A percentile compares a stretch with the other conserved stretches of the same genome.
phyloP scores from a whole-genome alignment of 2,113 vertebrate genomes.

The Cyanoramphus novaezelandiae region DNA sequence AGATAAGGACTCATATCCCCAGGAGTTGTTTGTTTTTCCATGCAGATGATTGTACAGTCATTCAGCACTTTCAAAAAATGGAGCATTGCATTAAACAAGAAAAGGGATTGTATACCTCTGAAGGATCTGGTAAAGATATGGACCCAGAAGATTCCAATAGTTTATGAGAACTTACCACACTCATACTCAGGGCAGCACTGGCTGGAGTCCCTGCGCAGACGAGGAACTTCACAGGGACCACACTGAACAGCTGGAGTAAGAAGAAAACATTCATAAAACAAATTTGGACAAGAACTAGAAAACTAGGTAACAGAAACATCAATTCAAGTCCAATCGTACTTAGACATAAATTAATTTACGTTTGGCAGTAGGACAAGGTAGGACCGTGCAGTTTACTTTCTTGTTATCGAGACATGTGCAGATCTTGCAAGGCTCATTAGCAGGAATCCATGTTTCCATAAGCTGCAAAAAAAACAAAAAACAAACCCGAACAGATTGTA shows the following conservation, averaged over 20 bases:
- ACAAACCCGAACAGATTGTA: neutral
- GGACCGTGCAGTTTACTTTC: conserved; percentile 83
- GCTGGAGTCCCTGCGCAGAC: conserved; percentile 68
- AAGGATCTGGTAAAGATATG: neutral
- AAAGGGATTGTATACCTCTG: neutral
- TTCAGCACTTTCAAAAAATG: neutral
- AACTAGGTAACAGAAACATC: neutral
- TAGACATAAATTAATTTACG: conserved; percentile 69
- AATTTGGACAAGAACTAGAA: neutral
- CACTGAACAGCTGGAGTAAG: conserved; percentile 79
- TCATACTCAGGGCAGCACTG: conserved; percentile 89
- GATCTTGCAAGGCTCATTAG: conserved; percentile 85
- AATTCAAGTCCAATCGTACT: neutral
- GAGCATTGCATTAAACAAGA: neutral
- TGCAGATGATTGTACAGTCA: neutral
- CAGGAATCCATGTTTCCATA: conserved; percentile 88
- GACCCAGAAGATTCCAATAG: neutral
- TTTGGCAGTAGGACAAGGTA: conserved; percentile 82
- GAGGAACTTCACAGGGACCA: conserved; percentile 85
- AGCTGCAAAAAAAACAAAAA: conserved; percentile 66
- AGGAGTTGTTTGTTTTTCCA: neutral
- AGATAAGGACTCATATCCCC: neutral
- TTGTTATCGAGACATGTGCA: conserved; percentile 87
- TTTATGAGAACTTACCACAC: conserved; percentile 82
- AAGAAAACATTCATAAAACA: neutral